phyloP scores from a whole-genome alignment of 2,888 invertebrate species.

The Pollenia angustigena region DNA sequence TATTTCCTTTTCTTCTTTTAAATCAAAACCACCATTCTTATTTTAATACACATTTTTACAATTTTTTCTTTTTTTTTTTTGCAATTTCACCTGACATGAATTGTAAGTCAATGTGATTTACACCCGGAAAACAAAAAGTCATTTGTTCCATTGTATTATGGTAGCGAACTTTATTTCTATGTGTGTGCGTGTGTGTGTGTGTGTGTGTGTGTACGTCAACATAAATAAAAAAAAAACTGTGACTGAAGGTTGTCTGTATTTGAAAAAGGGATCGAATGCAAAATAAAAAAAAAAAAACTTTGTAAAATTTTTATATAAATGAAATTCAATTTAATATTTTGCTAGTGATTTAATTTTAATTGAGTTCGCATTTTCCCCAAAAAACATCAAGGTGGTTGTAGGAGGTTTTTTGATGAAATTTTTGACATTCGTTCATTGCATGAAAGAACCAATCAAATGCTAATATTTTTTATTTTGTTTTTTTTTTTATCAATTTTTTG shows the following conservation, averaged over 20 bases:
- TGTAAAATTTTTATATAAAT: neutral
- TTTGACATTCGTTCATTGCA: too few species aligned
- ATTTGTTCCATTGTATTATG: conserved; percentile 8
- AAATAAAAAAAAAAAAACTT: neutral
- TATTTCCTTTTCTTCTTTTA: too few species aligned
- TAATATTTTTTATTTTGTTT: too few species aligned
- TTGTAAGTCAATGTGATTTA: conserved; percentile 46
- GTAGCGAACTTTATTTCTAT: neutral
- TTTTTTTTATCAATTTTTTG: too few species aligned
- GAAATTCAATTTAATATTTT: too few species aligned
- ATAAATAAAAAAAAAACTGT: neutral
- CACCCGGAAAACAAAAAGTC: conserved; percentile 4
- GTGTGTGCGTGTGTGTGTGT: too few species aligned
- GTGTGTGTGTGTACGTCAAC: neutral
- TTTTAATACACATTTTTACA: neutral
- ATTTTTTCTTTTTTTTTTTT: neutral
- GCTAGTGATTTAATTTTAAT: too few species aligned
- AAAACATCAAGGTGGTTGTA: too few species aligned
- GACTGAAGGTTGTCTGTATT: neutral
- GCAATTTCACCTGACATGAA: conserved; percentile 15
- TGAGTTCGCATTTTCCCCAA: too few species aligned
- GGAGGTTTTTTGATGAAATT: too few species aligned
- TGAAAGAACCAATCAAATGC: too few species aligned
- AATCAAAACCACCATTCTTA: neutral
- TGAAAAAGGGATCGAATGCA: neutral